A percentile compares a stretch with the other conserved stretches of the same genome.
Conservation (phyloP, 2,888 invertebrate genomes). For the Macrosoma leucophasiata region DNA sequence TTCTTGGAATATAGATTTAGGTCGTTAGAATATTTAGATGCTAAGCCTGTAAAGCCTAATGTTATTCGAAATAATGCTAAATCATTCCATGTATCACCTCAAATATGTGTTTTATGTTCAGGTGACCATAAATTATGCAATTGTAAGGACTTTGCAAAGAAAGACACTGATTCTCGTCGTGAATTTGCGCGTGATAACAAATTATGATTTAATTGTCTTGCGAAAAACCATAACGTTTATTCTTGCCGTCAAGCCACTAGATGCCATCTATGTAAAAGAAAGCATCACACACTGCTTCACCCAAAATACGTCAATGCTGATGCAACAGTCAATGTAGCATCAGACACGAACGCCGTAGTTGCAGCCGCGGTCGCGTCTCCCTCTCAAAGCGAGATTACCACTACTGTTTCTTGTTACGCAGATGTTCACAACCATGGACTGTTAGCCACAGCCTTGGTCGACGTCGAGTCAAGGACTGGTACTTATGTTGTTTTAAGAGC, state of each 20-base stretch:
- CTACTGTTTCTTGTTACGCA: slow-evolving; percentile 7
- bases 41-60: slow-evolving; percentile 1
- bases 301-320: slow-evolving; percentile 74
- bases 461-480: slow-evolving; percentile 17
- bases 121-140: slow-evolving; percentile 6
- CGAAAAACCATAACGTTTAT: slow-evolving; percentile 5
- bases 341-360: not conserved
- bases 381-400: slow-evolving; percentile 4
- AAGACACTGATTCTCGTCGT: slow-evolving; percentile 5
- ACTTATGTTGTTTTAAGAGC: slow-evolving; percentile 11
- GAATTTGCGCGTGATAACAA: slow-evolving; percentile 5
- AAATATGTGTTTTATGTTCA: slow-evolving; percentile 6
- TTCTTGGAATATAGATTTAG: slow-evolving; percentile 13
- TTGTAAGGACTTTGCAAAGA: slow-evolving; percentile 6
- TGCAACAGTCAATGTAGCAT: slow-evolving; percentile 69
- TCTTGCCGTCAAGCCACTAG: slow-evolving; percentile 6
- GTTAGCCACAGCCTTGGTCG: slow-evolving; percentile 15
- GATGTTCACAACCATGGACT: slow-evolving; percentile 11
- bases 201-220: slow-evolving; percentile 6
- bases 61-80: slow-evolving; percentile 1
- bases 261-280: slow-evolving; percentile 8
- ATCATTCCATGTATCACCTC: slow-evolving; percentile 4
- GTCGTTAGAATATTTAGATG: slow-evolving; percentile 10
- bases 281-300: slow-evolving; percentile 82
- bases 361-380: not conserved